phyloP scores from a whole-genome alignment of 1,140 invertebrate species.

The Triops longicaudatus region DNA sequence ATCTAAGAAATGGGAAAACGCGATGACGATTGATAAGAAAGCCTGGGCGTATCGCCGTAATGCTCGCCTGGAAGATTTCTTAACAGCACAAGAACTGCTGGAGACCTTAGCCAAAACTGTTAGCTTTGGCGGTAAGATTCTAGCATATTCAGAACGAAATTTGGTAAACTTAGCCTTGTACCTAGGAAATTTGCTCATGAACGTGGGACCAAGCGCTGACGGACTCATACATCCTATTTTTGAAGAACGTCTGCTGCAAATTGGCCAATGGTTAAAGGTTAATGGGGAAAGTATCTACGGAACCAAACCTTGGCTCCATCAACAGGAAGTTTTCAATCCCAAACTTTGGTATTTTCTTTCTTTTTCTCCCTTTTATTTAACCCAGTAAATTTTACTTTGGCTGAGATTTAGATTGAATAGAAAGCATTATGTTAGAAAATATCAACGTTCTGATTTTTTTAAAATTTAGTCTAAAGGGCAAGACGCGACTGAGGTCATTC shows the following conservation, averaged over 20 bases:
- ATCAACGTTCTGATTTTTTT: no score
- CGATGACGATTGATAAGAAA: constrained; percentile 75
- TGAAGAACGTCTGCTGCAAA: constrained; percentile 65
- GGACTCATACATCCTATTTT: constrained; percentile 81
- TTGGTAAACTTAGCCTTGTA: neutral
- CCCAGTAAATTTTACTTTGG: neutral
- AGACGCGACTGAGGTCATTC: no score
- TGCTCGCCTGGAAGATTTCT: constrained; percentile 57
- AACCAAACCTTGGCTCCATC: constrained; percentile 61
- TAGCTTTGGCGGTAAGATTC: constrained; percentile 63
- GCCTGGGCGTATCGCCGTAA: constrained; percentile 84
- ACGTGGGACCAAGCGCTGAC: constrained; percentile 82
- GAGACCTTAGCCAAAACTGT: constrained; percentile 65
- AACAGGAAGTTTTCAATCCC: constrained; percentile 66
- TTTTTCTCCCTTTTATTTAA: neutral
- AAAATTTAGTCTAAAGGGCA: no score
- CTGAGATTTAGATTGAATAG: no score
- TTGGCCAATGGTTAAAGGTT: constrained; percentile 62
- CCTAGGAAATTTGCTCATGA: constrained; percentile 72
- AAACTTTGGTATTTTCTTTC: constrained; percentile 51
- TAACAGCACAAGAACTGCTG: constrained; percentile 63
- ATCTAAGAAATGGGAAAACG: constrained; percentile 82
- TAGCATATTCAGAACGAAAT: neutral
- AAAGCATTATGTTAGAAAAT: no score
- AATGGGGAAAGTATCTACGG: constrained; percentile 86